phyloP scores from a whole-genome alignment of 2,888 invertebrate genomes.

The Mythimna albipuncta region DNA sequence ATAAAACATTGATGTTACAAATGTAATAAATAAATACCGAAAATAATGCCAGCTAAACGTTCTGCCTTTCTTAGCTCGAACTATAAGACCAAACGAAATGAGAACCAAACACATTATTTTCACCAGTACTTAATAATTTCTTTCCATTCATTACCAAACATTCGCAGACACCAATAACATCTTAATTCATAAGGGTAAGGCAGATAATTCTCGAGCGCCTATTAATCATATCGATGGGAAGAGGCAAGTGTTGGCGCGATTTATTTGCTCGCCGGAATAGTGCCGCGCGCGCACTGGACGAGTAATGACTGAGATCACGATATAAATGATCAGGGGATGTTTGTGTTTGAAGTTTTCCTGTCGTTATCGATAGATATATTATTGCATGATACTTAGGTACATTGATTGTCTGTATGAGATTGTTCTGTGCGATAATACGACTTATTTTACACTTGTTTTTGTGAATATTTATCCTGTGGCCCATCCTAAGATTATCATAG shows the following conservation, averaged over 20 bases:
- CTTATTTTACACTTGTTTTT: too few relatives aligned
- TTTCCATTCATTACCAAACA: not conserved
- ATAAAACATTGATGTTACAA: too few relatives aligned
- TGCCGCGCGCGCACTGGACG: slow-evolving; percentile 74
- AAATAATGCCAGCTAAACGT: too few relatives aligned
- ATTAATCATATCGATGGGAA: slow-evolving; percentile 87
- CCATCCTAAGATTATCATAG: too few relatives aligned
- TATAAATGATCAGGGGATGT: slow-evolving; percentile 64
- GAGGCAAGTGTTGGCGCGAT: slow-evolving; percentile 80
- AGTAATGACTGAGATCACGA: slow-evolving; percentile 83
- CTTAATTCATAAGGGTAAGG: slow-evolving; percentile 50
- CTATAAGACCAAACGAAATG: too few relatives aligned
- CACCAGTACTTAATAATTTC: not conserved
- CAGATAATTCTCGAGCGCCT: slow-evolving; percentile 59
- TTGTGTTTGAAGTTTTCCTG: slow-evolving; percentile 31
- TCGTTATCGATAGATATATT: too few relatives aligned
- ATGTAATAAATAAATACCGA: too few relatives aligned
- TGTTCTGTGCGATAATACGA: too few relatives aligned
- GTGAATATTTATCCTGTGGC: too few relatives aligned
- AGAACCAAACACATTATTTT: not conserved
- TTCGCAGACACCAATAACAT: slow-evolving; percentile 37
- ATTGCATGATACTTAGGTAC: too few relatives aligned
- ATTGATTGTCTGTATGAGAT: too few relatives aligned
- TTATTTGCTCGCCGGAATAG: slow-evolving; percentile 82
- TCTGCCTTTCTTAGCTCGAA: not conserved